Conservation (phyloP, 2,888 invertebrate genomes). For the Cheilosia variabilis region DNA sequence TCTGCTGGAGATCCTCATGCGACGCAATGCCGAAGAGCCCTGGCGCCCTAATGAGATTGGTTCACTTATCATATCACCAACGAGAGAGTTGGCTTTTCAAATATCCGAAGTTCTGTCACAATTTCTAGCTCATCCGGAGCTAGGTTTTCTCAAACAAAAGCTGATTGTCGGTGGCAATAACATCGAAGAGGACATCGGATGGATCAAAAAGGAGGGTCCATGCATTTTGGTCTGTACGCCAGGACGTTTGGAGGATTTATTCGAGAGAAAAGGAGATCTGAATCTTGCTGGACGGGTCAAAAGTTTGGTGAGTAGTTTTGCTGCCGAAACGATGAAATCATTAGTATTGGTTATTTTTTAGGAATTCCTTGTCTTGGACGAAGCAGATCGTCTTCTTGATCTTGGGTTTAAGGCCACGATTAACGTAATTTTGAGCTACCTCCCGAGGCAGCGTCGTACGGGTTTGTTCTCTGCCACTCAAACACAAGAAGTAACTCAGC, state of each 20-base stretch:
- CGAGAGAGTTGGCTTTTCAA: constrained; percentile 96
- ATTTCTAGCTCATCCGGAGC: constrained; percentile 85
- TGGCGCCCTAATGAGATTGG: constrained; percentile 92
- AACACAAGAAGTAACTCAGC: constrained; percentile 95
- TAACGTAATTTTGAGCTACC: constrained; percentile 93
- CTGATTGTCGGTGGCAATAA: constrained; percentile 93
- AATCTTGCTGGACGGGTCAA: constrained; percentile 90
- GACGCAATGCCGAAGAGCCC: constrained; percentile 86
- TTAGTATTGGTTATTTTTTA: constrained; percentile 79
- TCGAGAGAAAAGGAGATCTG: constrained; percentile 88
- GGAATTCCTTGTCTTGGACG: constrained; percentile 97
- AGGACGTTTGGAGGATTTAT: constrained; percentile 94
- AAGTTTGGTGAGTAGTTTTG: constrained; percentile 86
- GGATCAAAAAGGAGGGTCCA: constrained; percentile 88
- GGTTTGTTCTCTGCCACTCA: constrained; percentile 99
- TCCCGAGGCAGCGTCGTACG: constrained; percentile 97
- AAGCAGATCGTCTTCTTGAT: constrained; percentile 97
- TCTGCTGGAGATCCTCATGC: constrained; percentile 91
- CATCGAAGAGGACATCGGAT: constrained; percentile 89
- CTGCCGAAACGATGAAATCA: neutral
- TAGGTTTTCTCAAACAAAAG: constrained; percentile 85
- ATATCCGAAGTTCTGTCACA: constrained; percentile 88
- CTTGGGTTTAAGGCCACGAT: constrained; percentile 94
- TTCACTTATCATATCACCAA: constrained; percentile 96
- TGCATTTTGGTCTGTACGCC: constrained; percentile 98